Evolutionary conservation across 2,797 vertebrate species (phyloP).

Genomic region (Poecilia wingei): DNA sequence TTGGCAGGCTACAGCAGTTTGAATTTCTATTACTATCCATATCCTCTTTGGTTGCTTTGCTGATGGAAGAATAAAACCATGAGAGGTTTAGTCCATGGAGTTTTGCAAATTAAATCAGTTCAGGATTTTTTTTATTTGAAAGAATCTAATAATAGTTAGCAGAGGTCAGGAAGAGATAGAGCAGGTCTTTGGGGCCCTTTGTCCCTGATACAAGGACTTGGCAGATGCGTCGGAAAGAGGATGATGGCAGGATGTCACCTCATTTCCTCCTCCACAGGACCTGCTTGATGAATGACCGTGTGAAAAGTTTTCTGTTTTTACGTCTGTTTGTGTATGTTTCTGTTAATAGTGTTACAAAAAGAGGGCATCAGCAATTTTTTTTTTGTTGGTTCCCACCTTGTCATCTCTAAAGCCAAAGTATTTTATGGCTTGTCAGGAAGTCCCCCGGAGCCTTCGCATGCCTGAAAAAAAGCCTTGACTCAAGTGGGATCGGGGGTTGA

Average conservation of each 20-base stretch:
- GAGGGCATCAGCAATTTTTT: slow-evolving; percentile 11
- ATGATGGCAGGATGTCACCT: slow-evolving; percentile 60
- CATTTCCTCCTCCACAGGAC: slow-evolving; percentile 62
- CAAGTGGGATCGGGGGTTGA: slow-evolving; percentile 5
- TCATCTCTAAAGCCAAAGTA: slow-evolving; percentile 61
- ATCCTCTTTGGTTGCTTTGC: not conserved
- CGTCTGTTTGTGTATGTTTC: slow-evolving; percentile 18
- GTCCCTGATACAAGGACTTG: slow-evolving; percentile 49
- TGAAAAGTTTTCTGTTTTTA: slow-evolving; percentile 46
- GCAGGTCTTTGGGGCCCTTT: slow-evolving; percentile 41
- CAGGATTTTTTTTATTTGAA: slow-evolving; percentile 6
- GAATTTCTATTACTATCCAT: not conserved
- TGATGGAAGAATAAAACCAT: slow-evolving; percentile 7
- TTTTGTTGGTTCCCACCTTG: slow-evolving; percentile 25
- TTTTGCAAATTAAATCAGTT: slow-evolving; percentile 12
- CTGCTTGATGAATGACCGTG: slow-evolving; percentile 64
- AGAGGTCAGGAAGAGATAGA: slow-evolving; percentile 39
- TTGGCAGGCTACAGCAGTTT: not conserved
- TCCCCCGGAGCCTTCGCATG: slow-evolving; percentile 54
- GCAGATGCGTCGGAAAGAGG: slow-evolving; percentile 63
- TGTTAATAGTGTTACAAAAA: slow-evolving; percentile 20
- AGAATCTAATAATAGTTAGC: slow-evolving; percentile 26
- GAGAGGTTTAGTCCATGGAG: not conserved
- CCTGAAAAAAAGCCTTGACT: slow-evolving; percentile 49
- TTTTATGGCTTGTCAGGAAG: slow-evolving; percentile 63